phyloP scores from a whole-genome alignment of 2,113 vertebrate species.

The Neotoma lepida region DNA sequence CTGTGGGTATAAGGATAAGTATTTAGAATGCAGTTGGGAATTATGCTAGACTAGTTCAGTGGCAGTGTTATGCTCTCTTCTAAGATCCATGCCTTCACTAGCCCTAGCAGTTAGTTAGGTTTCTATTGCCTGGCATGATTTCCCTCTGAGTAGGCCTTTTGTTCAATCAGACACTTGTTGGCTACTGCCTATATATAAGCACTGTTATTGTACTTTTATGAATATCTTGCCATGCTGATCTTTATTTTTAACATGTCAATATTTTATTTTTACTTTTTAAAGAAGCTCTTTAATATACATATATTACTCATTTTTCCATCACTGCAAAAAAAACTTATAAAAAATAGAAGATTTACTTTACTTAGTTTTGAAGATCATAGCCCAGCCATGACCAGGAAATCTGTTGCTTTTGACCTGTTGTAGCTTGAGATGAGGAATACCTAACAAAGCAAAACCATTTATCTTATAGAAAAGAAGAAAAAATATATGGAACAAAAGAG shows the following conservation, averaged over 20 bases:
- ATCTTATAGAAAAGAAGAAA: background rate
- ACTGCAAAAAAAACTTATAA: background rate
- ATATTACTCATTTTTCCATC: background rate
- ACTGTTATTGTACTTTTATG: background rate
- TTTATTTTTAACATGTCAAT: background rate
- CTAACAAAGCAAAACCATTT: background rate
- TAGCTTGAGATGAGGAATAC: background rate
- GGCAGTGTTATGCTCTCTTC: too few species aligned
- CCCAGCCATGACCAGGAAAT: background rate
- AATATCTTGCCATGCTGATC: background rate
- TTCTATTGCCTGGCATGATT: background rate
- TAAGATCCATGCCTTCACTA: background rate
- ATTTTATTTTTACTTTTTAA: conserved; percentile 18
- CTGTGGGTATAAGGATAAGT: background rate
- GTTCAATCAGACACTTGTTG: background rate
- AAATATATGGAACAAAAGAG: background rate
- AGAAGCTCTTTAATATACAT: background rate
- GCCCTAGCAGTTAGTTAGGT: background rate
- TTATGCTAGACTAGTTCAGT: background rate
- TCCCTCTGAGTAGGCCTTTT: background rate
- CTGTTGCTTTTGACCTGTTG: background rate
- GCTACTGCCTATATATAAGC: background rate
- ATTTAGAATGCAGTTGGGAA: background rate
- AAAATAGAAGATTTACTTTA: background rate
- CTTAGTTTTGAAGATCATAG: background rate